Evolutionary conservation across 1,140 invertebrate genomes (phyloP).

Genomic region (Anadara kagoshimensis): DNA sequence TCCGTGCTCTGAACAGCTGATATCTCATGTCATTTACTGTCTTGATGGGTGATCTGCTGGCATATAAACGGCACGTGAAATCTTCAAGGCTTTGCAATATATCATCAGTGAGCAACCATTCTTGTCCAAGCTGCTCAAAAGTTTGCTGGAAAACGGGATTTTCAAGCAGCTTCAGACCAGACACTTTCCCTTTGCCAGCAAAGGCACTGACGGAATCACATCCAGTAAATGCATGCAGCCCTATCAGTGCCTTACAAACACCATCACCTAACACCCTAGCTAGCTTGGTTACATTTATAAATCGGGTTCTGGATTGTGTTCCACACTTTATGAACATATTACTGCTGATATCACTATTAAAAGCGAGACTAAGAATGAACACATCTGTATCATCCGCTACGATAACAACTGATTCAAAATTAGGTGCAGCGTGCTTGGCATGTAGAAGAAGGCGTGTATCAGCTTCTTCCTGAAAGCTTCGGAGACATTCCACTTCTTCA

Average conservation of each 20-base stretch:
- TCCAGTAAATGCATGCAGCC: too few species aligned
- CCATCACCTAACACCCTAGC: not conserved
- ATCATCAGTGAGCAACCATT: too few species aligned
- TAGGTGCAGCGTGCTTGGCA: constrained; percentile 24
- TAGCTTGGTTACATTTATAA: constrained; percentile 23
- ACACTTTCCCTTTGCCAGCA: too few species aligned
- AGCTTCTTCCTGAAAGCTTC: constrained; percentile 39
- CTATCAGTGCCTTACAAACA: too few species aligned
- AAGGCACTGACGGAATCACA: too few species aligned
- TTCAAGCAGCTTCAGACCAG: too few species aligned
- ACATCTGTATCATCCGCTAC: constrained; percentile 32
- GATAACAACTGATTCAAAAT: constrained; percentile 16
- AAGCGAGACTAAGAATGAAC: constrained; percentile 20
- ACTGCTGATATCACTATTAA: not conserved
- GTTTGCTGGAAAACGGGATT: too few species aligned
- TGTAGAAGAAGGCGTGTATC: constrained; percentile 38
- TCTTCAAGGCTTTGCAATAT: too few species aligned
- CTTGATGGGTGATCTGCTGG: too few species aligned
- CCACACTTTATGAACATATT: constrained; percentile 15
- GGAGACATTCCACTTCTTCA: constrained; percentile 5
- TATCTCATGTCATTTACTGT: not conserved
- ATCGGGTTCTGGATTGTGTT: constrained; percentile 4
- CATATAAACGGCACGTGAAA: too few species aligned
- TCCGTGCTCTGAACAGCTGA: too few species aligned
- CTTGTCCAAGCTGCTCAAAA: too few species aligned